A percentile compares a stretch with the other conserved stretches of the same genome.
Evolutionary conservation across 1,140 invertebrate species (phyloP).

Genomic region (Macrobrachium nipponense): DNA sequence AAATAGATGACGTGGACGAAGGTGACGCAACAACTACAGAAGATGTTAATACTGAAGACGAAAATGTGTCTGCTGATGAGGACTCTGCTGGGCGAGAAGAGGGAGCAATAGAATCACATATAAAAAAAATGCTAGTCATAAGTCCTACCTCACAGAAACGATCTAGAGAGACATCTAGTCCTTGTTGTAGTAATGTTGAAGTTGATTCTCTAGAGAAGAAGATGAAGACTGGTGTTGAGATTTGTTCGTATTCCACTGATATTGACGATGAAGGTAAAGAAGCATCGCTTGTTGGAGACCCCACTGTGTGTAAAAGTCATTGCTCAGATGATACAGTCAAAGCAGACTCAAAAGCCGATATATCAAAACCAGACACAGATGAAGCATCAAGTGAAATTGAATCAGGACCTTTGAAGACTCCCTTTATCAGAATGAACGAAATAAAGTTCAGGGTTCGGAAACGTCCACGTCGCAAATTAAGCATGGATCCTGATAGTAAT

Average conservation of each 20-base stretch:
- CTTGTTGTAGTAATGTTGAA: background rate
- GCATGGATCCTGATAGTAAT: background rate
- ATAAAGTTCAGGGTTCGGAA: slow-evolving; percentile 46
- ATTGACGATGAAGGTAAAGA: too few species aligned
- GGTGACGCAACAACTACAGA: background rate
- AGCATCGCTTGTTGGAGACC: too few species aligned
- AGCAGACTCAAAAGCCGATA: too few species aligned
- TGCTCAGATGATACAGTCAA: too few species aligned
- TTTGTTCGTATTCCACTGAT: too few species aligned
- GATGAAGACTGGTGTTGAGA: background rate
- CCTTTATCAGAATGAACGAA: slow-evolving; percentile 34
- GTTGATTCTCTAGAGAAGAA: background rate
- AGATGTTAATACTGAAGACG: background rate
- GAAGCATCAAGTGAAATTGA: too few species aligned
- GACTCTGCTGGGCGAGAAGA: background rate
- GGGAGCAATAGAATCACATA: background rate
- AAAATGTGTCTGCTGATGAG: slow-evolving; percentile 1
- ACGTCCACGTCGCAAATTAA: background rate
- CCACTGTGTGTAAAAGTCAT: too few species aligned
- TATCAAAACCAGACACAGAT: too few species aligned
- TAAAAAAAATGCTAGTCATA: slow-evolving; percentile 21
- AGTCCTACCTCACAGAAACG: slow-evolving; percentile 13
- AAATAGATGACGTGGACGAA: background rate
- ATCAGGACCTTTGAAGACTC: slow-evolving; percentile 1
- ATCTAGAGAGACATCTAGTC: slow-evolving; percentile 9